Percentiles rank a stretch among this genome's conserved stretches.
Evolutionary conservation across 2,113 vertebrate species (phyloP).

Genomic region (Pachyramphus minor): DNA sequence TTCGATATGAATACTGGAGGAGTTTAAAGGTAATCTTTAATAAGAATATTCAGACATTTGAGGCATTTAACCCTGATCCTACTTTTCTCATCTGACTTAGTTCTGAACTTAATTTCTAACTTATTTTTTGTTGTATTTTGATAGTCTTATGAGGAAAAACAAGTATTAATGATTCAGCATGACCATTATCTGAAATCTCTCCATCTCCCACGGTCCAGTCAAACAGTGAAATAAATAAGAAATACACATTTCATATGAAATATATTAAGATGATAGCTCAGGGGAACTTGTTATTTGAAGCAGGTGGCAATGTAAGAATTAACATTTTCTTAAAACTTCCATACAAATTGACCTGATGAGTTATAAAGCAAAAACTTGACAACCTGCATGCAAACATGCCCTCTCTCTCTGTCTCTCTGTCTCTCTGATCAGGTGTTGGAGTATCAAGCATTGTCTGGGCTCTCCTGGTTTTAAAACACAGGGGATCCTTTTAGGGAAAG

Average conservation of each 20-base stretch:
- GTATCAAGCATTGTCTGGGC: background rate
- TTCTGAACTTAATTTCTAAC: background rate
- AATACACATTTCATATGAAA: slow-evolving; percentile 18
- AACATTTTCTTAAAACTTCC: slow-evolving; percentile 21
- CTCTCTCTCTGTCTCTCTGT: background rate
- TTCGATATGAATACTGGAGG: slow-evolving; percentile 72
- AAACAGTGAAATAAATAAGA: slow-evolving; percentile 1
- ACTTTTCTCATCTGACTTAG: background rate
- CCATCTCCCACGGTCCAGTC: background rate
- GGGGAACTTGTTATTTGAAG: slow-evolving; percentile 34
- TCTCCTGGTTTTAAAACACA: background rate
- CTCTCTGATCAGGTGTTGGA: background rate
- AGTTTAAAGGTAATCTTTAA: slow-evolving; percentile 67
- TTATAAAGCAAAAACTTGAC: background rate
- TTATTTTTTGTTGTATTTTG: background rate
- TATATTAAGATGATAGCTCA: slow-evolving; percentile 22
- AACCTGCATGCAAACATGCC: background rate
- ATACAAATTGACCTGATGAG: background rate
- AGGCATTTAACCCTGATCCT: slow-evolving; percentile 19
- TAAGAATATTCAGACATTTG: slow-evolving; percentile 52
- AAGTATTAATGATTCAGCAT: background rate
- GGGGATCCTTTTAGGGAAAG: slow-evolving; percentile 17
- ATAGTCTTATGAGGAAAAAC: background rate
- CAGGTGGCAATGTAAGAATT: background rate
- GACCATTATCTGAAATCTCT: background rate